Percentiles rank a stretch among this genome's conserved stretches.
Conservation (phyloP, 2,797 vertebrate genomes). For the Telmatherina bonti region DNA sequence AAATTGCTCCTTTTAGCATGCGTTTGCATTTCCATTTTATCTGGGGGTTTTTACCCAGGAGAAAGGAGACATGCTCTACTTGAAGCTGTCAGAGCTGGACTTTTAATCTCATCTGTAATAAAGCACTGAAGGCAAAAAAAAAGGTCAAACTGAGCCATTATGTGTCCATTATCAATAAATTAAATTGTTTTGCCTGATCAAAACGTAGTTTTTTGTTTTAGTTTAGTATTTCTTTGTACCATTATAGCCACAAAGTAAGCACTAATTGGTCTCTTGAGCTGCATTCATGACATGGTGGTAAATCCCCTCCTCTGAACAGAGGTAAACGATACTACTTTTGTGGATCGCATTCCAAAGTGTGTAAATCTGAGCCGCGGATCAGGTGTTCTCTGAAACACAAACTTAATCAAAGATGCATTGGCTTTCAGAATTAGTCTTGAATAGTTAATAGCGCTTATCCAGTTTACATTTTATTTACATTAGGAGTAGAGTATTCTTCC, state of each 20-base stretch:
- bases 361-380: constrained; percentile 1
- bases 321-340: constrained; percentile 20
- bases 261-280: background rate
- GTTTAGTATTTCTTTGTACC: constrained; percentile 12
- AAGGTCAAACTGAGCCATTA: constrained; percentile 30
- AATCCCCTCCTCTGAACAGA: constrained; percentile 27
- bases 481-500: background rate
- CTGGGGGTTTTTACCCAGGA: background rate
- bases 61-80: constrained; percentile 36
- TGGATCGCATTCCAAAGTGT: constrained; percentile 11
- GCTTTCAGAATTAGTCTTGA: background rate
- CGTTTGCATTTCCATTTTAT: constrained; percentile 3
- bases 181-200: constrained; percentile 3
- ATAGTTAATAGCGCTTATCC: no score
- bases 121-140: constrained; percentile 34
- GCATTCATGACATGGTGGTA: background rate
- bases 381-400: background rate
- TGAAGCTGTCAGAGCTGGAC: constrained; percentile 8
- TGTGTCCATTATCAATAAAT: constrained; percentile 33
- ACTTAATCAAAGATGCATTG: background rate
- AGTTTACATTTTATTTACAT: background rate
- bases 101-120: constrained; percentile 1
- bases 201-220: no score
- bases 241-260: background rate
- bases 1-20: constrained; percentile 26